A percentile compares a stretch with the other conserved stretches of the same genome.
Evolutionary conservation across 2,888 invertebrate genomes (phyloP).

Genomic region (Cosmorhoe ocellata): DNA sequence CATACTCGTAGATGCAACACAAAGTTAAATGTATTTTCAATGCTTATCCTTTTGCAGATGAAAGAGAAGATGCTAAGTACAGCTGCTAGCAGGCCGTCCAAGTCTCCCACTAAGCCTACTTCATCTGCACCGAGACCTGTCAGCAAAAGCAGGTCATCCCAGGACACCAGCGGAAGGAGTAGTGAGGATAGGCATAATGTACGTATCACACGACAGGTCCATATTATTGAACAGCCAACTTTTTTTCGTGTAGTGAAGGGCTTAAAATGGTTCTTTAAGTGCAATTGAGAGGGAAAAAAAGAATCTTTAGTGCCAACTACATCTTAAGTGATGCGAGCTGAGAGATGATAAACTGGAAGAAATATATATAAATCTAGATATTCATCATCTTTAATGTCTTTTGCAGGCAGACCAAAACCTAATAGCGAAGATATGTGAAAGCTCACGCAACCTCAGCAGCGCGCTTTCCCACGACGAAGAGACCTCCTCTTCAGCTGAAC

Average conservation of each 20-base stretch:
- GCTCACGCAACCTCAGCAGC: slow-evolving; percentile 66
- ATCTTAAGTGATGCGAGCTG: no score
- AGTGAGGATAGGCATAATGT: slow-evolving; percentile 52
- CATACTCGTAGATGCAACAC: no score
- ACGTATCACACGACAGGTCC: no score
- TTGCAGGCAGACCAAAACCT: slow-evolving; percentile 63
- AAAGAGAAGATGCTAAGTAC: slow-evolving; percentile 73
- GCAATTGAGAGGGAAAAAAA: no score
- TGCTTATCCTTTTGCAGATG: no score
- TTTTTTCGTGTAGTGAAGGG: no score
- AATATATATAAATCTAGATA: no score
- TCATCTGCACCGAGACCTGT: slow-evolving; percentile 43
- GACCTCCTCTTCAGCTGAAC: slow-evolving; percentile 62
- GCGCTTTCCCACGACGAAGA: slow-evolving; percentile 70
- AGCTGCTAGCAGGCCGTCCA: slow-evolving; percentile 54
- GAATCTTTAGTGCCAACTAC: no score
- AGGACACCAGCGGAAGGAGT: slow-evolving; percentile 32
- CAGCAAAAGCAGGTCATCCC: slow-evolving; percentile 45
- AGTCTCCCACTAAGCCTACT: slow-evolving; percentile 60
- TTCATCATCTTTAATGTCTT: not conserved
- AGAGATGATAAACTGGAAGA: no score
- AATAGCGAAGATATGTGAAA: slow-evolving; percentile 64
- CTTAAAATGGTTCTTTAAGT: no score
- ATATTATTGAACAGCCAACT: no score
- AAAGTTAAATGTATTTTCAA: no score